Conservation (phyloP, 2,113 vertebrate species). For the Muscicapa adusta region DNA sequence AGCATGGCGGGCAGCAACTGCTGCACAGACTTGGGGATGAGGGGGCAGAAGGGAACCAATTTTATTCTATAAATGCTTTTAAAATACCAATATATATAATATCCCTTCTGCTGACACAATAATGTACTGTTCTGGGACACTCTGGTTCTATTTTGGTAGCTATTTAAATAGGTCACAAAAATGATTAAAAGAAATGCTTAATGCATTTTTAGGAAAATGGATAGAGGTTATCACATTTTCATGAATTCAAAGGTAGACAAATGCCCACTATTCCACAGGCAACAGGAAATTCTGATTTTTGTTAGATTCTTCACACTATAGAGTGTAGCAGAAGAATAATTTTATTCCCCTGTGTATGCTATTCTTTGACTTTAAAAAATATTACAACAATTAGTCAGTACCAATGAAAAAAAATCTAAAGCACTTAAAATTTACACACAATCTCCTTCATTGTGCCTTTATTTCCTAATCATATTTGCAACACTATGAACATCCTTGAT, state of each 20-base stretch:
- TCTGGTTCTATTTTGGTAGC: background rate
- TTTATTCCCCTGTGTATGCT: background rate
- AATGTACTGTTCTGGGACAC: slow-evolving; percentile 6
- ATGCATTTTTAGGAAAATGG: background rate
- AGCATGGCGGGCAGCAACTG: background rate
- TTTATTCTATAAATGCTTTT: background rate
- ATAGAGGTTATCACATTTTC: background rate
- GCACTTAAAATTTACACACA: background rate
- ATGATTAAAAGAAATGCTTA: background rate
- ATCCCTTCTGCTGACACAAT: background rate
- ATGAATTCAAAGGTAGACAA: background rate
- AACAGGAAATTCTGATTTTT: background rate
- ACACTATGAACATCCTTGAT: background rate
- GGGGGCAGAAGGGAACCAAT: background rate
- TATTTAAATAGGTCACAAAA: slow-evolving; percentile 28
- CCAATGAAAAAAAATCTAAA: background rate
- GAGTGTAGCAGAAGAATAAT: background rate
- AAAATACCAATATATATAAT: background rate
- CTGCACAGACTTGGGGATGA: background rate
- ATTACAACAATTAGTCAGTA: background rate
- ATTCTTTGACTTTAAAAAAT: background rate
- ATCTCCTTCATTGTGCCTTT: background rate
- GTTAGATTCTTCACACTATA: background rate
- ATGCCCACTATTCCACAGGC: background rate
- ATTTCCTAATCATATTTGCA: background rate